Evolutionary conservation across 1,140 invertebrate species (phyloP).

Genomic region (Druon quercuslanigerum): DNA sequence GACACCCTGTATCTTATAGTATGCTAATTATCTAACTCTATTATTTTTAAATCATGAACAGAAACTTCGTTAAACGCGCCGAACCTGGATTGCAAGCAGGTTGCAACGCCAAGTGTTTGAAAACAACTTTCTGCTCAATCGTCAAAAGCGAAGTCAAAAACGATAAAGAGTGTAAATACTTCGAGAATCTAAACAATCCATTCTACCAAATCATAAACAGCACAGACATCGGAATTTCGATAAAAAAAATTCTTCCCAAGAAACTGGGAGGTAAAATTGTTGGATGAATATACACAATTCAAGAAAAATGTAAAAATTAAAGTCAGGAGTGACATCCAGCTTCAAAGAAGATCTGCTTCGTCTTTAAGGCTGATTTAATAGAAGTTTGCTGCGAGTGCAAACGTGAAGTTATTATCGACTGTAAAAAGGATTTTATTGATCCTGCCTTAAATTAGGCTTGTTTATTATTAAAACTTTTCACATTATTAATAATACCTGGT

Average conservation of each 20-base stretch:
- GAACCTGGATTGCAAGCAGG: constrained; percentile 72
- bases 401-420: background rate
- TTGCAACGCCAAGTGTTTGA: constrained; percentile 78
- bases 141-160: constrained; percentile 77
- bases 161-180: constrained; percentile 76
- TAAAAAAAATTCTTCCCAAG: constrained; percentile 23
- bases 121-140: constrained; percentile 77
- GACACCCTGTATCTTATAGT: too few species aligned
- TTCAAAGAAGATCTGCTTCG: constrained; percentile 18
- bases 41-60: constrained; percentile 27
- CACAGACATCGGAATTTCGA: constrained; percentile 11
- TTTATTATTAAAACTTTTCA: constrained; percentile 16
- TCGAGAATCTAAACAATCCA: constrained; percentile 55
- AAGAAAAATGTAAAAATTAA: constrained; percentile 22
- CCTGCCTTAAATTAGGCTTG: background rate
- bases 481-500: background rate
- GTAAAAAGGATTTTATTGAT: background rate
- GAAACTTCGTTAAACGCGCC: constrained; percentile 77
- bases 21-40: too few species aligned
- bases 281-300: constrained; percentile 8
- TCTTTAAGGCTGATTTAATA: background rate
- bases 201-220: constrained; percentile 34
- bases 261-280: constrained; percentile 38
- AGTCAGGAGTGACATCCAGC: background rate
- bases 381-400: background rate